These are phyloP conservation scores for Alaudala cheleensis DNA, from an alignment of 2,113 vertebrate species.

Conservation along the genomic window DNA sequence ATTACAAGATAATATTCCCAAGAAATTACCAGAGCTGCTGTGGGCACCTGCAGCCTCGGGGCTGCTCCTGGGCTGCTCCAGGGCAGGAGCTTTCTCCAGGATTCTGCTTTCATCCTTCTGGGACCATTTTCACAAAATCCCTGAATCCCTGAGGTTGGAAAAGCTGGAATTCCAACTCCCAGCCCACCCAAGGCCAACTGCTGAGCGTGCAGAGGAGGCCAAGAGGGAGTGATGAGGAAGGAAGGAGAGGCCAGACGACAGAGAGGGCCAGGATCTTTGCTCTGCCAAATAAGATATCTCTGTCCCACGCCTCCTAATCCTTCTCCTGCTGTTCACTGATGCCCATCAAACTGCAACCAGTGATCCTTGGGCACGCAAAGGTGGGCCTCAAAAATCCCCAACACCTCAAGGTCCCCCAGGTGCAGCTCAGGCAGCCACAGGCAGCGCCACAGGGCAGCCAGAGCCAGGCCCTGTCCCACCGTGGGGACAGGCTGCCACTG, in stretches of 20 bases:
- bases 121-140: too few species aligned
- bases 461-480: neutral
- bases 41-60: too few species aligned
- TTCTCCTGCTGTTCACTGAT: neutral
- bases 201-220: neutral
- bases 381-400: neutral
- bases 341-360: neutral
- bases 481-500: neutral
- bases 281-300: neutral
- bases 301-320: neutral
- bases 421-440: neutral
- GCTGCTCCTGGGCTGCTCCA: too few species aligned
- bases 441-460: neutral
- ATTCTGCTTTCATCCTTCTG: too few species aligned
- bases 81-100: too few species aligned
- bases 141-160: too few species aligned
- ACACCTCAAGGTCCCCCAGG: neutral
- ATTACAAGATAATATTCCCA: neutral
- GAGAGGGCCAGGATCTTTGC: neutral
- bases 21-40: too few species aligned
- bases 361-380: neutral
- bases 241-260: neutral
- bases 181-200: neutral
- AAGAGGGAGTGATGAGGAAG: neutral
- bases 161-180: too few species aligned